Evolutionary conservation across 2,113 vertebrate species (phyloP).

Genomic region (Kryptolebias marmoratus): DNA sequence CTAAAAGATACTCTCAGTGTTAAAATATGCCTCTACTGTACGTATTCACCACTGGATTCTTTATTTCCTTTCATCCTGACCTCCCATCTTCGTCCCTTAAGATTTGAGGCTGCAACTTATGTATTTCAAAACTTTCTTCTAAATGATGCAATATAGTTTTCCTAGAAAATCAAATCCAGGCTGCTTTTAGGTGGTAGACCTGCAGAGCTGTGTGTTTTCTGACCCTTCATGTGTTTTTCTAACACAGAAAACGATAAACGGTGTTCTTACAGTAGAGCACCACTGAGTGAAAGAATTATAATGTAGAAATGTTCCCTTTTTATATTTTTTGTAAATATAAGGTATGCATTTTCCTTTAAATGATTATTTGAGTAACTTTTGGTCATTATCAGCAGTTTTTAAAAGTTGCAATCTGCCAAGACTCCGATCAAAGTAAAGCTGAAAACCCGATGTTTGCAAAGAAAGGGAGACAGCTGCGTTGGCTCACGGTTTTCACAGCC

Average conservation of each 20-base stretch:
- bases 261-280: background rate
- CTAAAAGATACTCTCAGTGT: too few relatives aligned
- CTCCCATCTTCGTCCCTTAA: slow-evolving; percentile 7
- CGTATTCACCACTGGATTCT: background rate
- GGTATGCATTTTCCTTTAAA: too few relatives aligned
- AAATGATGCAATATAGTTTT: background rate
- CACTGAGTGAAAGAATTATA: slow-evolving; percentile 14
- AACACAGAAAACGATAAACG: background rate
- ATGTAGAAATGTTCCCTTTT: slow-evolving; percentile 13
- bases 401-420: too few relatives aligned
- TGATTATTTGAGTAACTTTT: too few relatives aligned
- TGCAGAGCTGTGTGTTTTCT: slow-evolving; percentile 20
- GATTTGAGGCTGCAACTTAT: slow-evolving; percentile 4
- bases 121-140: background rate
- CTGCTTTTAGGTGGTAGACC: slow-evolving; percentile 19
- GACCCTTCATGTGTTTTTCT: too few relatives aligned
- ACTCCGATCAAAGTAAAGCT: too few relatives aligned
- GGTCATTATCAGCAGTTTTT: too few relatives aligned
- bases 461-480: too few relatives aligned
- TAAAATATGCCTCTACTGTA: too few relatives aligned
- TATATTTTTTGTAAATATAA: background rate
- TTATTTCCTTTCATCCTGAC: slow-evolving; percentile 15
- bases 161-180: slow-evolving; percentile 13
- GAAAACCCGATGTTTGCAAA: too few relatives aligned
- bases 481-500: too few relatives aligned